phyloP scores from a whole-genome alignment of 2,888 invertebrate species.

The Kryphioiulus occultus region DNA sequence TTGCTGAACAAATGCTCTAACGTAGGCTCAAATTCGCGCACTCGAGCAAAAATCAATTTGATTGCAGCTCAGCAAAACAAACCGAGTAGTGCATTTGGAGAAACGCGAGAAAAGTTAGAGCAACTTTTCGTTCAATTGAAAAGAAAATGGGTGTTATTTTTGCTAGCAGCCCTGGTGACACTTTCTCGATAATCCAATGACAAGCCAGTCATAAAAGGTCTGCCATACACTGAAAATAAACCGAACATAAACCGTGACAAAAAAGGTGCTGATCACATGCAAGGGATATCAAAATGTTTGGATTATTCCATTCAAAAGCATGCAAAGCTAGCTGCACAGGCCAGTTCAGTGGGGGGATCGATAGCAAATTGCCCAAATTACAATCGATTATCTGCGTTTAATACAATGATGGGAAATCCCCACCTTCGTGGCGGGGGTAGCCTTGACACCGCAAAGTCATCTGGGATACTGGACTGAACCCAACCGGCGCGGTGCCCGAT shows the following conservation, averaged over 20 bases:
- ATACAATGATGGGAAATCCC: conserved; percentile 9
- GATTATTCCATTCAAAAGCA: conserved; percentile 1
- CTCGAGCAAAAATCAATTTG: neutral
- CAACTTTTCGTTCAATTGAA: neutral
- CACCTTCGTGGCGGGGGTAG: neutral
- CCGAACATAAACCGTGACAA: neutral
- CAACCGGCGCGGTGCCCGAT: neutral
- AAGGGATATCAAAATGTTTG: neutral
- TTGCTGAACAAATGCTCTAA: neutral
- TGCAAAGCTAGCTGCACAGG: neutral
- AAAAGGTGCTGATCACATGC: neutral
- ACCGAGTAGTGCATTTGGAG: neutral
- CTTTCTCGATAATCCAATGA: conserved; percentile 16
- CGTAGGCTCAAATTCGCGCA: neutral
- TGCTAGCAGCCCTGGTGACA: neutral
- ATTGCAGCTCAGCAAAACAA: neutral
- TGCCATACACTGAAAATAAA: neutral
- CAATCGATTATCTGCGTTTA: conserved; percentile 6
- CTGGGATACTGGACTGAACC: neutral
- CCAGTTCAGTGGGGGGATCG: neutral
- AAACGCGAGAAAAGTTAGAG: neutral
- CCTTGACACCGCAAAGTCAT: neutral
- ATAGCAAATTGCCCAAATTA: conserved; percentile 26
- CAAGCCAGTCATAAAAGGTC: neutral
- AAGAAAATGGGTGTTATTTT: neutral